Evolutionary conservation across 2,888 invertebrate species (phyloP), one percentile per base, ranked within the genome.

Genomic region (Laspeyria flexula): DNA sequence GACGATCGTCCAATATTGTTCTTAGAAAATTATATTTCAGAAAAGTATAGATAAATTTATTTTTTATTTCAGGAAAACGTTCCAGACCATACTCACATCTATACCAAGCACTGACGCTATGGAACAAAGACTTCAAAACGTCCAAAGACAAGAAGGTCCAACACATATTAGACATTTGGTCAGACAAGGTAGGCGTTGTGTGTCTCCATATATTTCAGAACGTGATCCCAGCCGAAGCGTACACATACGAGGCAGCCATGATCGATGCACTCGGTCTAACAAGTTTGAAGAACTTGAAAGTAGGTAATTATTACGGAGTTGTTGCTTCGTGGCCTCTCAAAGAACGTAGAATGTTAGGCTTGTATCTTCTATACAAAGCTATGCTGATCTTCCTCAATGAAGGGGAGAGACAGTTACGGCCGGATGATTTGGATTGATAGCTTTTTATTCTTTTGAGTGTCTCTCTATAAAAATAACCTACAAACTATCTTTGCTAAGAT

Each of bases 241-340:
- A 96, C 66, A 98, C 98, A 0, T 93, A 99, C 58, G 99, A 99
- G 85, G 99, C 99, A 0, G 95, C 97, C 7, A 98, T 99, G 94
- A 98, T 99, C 11, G 97, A 97, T 70, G 97, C 97, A 0, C 82
- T 99, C 5, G 96, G 96, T 0, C 71, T 97, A 3, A 83, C 93
- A 0, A 96, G 96, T 75, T 85, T 98, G 61, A 96, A 95, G 27
- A 99, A 99, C 84, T 85, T 94, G 12, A 96, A 96, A 75, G 85
- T 90, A 25, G 98, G 98, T 0, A 96, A 97, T 59, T 97, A 96
- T 80, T 98, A 98, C 75, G 98, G 98, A 0, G 90, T 94, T 0
- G 93, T 95, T 0, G 92, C 95, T 0, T 94, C 95, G 0, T 98
- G 97, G 97, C 93, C 94, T 0, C 80, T 92, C 51, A 94, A 94